Percentiles rank a stretch among this genome's conserved stretches.
phyloP scores from a whole-genome alignment of 2,888 invertebrate genomes.

The Spisula solida region DNA sequence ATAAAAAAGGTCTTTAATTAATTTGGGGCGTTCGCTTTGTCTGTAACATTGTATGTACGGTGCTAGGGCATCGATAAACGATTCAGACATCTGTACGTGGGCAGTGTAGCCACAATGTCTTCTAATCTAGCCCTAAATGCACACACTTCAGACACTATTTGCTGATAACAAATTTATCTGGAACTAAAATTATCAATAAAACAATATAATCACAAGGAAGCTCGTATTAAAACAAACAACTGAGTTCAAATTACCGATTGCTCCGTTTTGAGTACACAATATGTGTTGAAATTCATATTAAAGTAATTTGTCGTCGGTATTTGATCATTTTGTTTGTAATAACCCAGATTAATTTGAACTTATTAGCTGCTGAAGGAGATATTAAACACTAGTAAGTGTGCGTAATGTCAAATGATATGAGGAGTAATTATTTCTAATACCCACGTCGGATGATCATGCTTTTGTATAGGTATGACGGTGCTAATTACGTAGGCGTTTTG shows the following conservation, averaged over 20 bases:
- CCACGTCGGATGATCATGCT: no score
- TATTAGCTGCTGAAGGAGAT: no score
- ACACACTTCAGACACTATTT: not conserved
- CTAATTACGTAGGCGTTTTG: no score
- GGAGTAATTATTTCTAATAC: no score
- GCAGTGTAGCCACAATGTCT: not conserved
- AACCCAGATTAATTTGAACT: no score
- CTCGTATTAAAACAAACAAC: not conserved
- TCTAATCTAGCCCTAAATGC: not conserved
- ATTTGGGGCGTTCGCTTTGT: not conserved
- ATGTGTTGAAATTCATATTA: not conserved
- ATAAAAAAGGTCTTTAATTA: no score
- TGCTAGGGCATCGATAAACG: not conserved
- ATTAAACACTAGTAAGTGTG: no score
- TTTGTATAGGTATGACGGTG: no score
- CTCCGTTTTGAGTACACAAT: not conserved
- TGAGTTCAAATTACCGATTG: not conserved
- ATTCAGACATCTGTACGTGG: not conserved
- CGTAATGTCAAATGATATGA: no score
- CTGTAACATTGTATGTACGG: not conserved
- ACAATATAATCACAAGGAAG: not conserved
- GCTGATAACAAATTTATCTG: not conserved
- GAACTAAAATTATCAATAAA: constrained; percentile 2
- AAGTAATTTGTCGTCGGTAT: no score
- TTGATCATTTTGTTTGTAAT: no score